phyloP scores from a whole-genome alignment of 2,113 vertebrate genomes.

The Eulacestoma nigropectus region DNA sequence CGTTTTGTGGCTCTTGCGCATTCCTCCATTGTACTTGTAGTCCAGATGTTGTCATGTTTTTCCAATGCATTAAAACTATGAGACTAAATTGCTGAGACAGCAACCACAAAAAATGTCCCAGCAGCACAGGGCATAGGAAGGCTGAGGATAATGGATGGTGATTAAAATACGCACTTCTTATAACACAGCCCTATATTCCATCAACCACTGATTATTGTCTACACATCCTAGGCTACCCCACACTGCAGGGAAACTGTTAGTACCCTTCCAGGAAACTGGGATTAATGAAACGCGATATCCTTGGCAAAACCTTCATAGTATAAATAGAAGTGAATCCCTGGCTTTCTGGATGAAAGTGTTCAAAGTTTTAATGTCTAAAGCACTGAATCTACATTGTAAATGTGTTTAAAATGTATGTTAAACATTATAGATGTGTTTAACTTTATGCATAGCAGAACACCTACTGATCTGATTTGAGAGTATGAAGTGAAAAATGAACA shows the following conservation, averaged over 20 bases:
- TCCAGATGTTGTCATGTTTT: background rate
- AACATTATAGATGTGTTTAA: background rate
- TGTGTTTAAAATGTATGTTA: background rate
- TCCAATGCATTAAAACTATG: background rate
- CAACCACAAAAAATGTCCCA: background rate
- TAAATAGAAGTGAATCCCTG: slow-evolving; percentile 26
- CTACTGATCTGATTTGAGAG: background rate
- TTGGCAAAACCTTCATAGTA: background rate
- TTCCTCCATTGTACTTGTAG: background rate
- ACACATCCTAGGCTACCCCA: background rate
- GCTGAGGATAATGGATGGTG: background rate
- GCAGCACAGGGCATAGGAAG: background rate
- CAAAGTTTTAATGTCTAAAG: background rate
- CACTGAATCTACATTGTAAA: background rate
- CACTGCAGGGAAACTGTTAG: background rate
- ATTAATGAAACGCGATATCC: slow-evolving; percentile 24
- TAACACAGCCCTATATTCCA: background rate
- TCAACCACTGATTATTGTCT: background rate
- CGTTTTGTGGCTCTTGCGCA: background rate
- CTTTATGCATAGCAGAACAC: background rate
- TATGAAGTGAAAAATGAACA: background rate
- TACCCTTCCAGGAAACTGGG: slow-evolving; percentile 35
- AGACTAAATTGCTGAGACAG: background rate
- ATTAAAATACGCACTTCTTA: background rate
- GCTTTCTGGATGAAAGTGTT: background rate